phyloP scores from a whole-genome alignment of 2,797 vertebrate genomes.

The Mormyrops boulengeri region DNA sequence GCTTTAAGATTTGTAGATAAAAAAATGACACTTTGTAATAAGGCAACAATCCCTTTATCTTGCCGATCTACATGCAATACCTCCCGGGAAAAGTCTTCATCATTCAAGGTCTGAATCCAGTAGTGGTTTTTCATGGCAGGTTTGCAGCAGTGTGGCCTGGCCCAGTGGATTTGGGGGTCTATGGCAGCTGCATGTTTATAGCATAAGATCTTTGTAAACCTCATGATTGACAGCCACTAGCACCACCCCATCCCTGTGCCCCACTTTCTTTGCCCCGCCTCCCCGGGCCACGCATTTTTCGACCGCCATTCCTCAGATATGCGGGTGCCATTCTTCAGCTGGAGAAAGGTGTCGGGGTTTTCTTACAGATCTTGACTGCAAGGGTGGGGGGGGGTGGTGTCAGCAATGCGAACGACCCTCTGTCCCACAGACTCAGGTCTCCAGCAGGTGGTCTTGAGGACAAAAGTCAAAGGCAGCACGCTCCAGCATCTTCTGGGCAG shows the following conservation, averaged over 20 bases:
- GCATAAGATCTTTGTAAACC: conserved; percentile 21
- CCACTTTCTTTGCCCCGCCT: neutral
- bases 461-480: neutral
- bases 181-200: conserved; percentile 24
- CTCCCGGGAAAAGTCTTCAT: conserved; percentile 47
- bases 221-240: neutral
- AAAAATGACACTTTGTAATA: conserved; percentile 48
- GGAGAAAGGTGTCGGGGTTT: neutral
- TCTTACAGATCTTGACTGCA: neutral
- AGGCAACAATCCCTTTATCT: conserved; percentile 72
- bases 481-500: neutral
- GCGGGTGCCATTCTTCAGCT: conserved; percentile 9
- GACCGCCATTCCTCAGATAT: neutral
- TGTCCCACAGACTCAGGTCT: conserved; percentile 1
- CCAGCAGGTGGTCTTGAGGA: neutral
- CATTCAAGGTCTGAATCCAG: conserved; percentile 34
- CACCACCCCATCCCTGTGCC: neutral
- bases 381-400: neutral
- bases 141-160: conserved; percentile 24
- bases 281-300: neutral
- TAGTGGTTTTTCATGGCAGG: conserved; percentile 19
- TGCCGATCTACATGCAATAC: conserved; percentile 64
- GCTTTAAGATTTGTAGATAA: conserved; percentile 32
- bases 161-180: conserved; percentile 22
- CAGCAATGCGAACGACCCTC: neutral